Evolutionary conservation across 1,140 invertebrate species (phyloP), one percentile per base, ranked within the genome.

Genomic region (Drosophila mojavensis): DNA sequence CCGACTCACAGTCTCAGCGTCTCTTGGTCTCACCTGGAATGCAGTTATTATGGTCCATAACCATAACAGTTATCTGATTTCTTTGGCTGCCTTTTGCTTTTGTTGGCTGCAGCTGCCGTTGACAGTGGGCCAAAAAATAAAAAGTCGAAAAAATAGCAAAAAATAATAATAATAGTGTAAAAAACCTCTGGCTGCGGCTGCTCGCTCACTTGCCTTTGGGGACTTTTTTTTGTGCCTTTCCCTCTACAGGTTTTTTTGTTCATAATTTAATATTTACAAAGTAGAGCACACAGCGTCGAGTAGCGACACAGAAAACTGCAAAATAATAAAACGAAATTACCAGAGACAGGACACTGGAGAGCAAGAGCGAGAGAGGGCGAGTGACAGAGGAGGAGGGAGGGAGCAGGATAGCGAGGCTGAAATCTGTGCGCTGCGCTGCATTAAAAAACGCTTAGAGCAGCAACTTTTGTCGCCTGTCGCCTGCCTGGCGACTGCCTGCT

Each of bases 181-280:
- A 56, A 56, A 11, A 41, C 1, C 20, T 24, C 20, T 24, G 20
- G 20, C 36, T 71, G 43, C 56, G 50, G 43, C 58, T 53, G 63
- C 20, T 62, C 50, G 63, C 56, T 79, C 33, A 9, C 33, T 33
- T 5, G 56, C 69, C 78, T 83, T 75, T 78, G 80, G 84, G 79
- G 77, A 76, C 70, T 72, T 65, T 75, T 75, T 54, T 63, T 53
- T 43, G 20, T 54, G 36, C 30, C 17, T 4, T 66, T 60, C 1
- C 70, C 50, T 60, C 64, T 59, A 50, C 24, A 26, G 6, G 6
- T 50, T 5, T 69, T 66, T 59, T 60, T 55, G 51, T 45, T 88
- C 80, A 88, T 89, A 89, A 89, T 89, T 89, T 89, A 84, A 89
- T 89, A 89, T 89, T 89, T 89, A 89, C 84, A 89, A 89, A 89